Evolutionary conservation across 1,140 invertebrate genomes (phyloP).

Genomic region (Heliothis subflexa): DNA sequence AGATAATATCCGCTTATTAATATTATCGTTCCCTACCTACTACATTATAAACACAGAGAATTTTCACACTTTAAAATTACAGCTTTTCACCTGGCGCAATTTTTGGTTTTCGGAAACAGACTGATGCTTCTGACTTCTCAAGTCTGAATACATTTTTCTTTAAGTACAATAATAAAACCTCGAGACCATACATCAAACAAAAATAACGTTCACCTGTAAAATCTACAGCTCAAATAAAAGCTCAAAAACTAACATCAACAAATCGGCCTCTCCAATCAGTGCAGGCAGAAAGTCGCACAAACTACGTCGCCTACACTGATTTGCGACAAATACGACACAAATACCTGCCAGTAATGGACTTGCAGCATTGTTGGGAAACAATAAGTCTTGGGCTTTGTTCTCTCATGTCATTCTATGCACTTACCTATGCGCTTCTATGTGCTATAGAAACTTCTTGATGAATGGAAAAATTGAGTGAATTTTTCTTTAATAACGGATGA

Average conservation of each 20-base stretch:
- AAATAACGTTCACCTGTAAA: no score
- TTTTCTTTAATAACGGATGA: background rate
- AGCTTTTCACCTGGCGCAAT: no score
- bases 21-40: no score
- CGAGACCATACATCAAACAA: no score
- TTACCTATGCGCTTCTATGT: background rate
- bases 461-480: background rate
- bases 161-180: no score
- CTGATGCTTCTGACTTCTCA: no score
- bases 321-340: slow-evolving; percentile 33
- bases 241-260: background rate
- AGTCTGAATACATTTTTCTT: no score
- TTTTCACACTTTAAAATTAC: no score
- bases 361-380: slow-evolving; percentile 51
- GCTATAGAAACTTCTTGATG: background rate
- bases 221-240: background rate
- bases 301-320: background rate
- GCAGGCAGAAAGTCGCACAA: background rate
- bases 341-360: slow-evolving; percentile 49
- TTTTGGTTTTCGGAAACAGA: no score
- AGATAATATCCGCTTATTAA: no score
- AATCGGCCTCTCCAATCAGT: background rate
- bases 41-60: no score
- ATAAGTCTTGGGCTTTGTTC: slow-evolving; percentile 51
- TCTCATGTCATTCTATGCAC: background rate